phyloP scores from a whole-genome alignment of 2,888 invertebrate species.

The Cinara cedri region DNA sequence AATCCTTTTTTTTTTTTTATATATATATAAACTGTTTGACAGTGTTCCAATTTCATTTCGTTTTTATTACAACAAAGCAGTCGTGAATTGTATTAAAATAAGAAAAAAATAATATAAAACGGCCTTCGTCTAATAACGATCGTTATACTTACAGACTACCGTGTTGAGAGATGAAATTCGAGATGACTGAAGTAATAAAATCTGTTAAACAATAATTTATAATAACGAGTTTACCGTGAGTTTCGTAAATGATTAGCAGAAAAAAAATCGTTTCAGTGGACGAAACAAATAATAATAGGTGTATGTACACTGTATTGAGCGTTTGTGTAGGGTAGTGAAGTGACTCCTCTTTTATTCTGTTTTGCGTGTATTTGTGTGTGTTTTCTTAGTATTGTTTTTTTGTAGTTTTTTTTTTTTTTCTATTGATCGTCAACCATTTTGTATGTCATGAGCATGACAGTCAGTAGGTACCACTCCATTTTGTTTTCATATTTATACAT shows the following conservation, averaged over 20 bases:
- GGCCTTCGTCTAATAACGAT: too few species aligned
- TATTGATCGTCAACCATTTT: conserved; percentile 23
- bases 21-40: not conserved
- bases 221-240: too few species aligned
- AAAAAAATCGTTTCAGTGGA: not conserved
- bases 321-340: too few species aligned
- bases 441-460: too few species aligned
- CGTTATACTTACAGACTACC: too few species aligned
- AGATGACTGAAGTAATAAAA: not conserved
- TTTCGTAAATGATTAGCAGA: not conserved
- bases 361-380: too few species aligned
- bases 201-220: not conserved
- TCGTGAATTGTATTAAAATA: not conserved
- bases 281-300: not conserved
- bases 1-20: too few species aligned
- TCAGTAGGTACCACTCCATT: not conserved
- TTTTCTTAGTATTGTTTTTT: not conserved
- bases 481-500: conserved; percentile 1
- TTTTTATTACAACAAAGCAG: not conserved
- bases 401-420: not conserved
- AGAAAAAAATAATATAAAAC: not conserved
- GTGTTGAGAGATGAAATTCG: not conserved
- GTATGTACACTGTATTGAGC: not conserved
- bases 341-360: too few species aligned
- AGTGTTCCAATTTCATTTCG: not conserved